These are phyloP conservation scores for Teleiodes luculella DNA, from an alignment of 2,888 invertebrate species.

Conservation along the genomic window DNA sequence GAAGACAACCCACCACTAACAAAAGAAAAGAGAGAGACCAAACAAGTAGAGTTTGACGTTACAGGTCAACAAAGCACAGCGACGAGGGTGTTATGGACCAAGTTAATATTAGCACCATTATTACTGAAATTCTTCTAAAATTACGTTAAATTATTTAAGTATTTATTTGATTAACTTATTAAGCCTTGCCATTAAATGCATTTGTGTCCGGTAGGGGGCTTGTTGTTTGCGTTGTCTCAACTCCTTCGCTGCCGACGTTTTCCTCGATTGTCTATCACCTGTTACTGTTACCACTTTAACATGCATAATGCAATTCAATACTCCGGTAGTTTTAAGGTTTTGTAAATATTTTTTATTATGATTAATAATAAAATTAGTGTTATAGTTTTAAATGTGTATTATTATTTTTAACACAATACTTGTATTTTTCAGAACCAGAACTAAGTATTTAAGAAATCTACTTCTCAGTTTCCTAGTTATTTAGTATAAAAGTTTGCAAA, in stretches of 20 bases:
- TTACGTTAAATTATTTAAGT: conserved; percentile 46
- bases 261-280: neutral
- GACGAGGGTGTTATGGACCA: conserved; percentile 31
- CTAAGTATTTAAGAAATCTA: too few species aligned
- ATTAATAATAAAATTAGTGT: conserved; percentile 44
- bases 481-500: too few species aligned
- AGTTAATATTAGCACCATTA: conserved; percentile 44
- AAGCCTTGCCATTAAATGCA: conserved; percentile 73
- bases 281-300: conserved; percentile 60
- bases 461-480: too few species aligned
- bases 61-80: conserved; percentile 26
- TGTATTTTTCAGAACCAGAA: too few species aligned
- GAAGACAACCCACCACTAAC: neutral
- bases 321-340: conserved; percentile 62
- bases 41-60: conserved; percentile 51
- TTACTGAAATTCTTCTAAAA: conserved; percentile 46
- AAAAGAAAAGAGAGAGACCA: conserved; percentile 6
- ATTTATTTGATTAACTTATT: conserved; percentile 62
- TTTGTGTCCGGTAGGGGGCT: conserved; percentile 43
- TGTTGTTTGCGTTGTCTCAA: neutral
- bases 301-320: conserved; percentile 66
- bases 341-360: conserved; percentile 68
- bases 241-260: conserved; percentile 12
- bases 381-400: conserved; percentile 23
- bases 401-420: too few species aligned